Conservation (phyloP, 2,888 invertebrate species). For the Pardosa pseudoannulata region DNA sequence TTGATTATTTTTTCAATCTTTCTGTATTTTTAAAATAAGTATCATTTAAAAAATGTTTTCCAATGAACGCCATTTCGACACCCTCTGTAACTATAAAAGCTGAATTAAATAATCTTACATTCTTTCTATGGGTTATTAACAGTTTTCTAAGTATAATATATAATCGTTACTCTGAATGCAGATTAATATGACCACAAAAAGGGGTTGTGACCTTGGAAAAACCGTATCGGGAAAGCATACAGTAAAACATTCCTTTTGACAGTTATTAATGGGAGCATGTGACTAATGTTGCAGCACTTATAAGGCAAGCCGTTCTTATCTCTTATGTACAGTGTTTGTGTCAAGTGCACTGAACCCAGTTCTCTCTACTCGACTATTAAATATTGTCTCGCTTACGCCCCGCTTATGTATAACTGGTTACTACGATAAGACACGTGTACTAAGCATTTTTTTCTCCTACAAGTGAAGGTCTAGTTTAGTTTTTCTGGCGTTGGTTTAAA, state of each 20-base stretch:
- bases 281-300: conserved; percentile 43
- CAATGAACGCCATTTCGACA: no score
- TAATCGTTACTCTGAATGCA: background rate
- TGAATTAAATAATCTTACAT: no score
- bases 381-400: conserved; percentile 46
- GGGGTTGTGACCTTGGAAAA: background rate
- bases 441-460: background rate
- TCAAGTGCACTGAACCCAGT: conserved; percentile 41
- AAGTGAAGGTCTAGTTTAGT: background rate
- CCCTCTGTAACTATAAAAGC: no score
- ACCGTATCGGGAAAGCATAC: background rate
- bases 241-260: conserved; percentile 18
- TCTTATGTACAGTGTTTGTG: conserved; percentile 45
- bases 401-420: conserved; percentile 54
- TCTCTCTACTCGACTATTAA: conserved; percentile 46
- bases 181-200: background rate
- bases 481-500: conserved; percentile 20
- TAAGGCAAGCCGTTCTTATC: conserved; percentile 42
- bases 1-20: no score
- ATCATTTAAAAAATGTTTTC: no score
- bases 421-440: conserved; percentile 44
- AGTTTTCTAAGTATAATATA: no score
- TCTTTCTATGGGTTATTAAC: no score
- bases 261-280: conserved; percentile 42
- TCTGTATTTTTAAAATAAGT: no score